These are phyloP conservation scores for Opisthocomus hoazin DNA, from an alignment of 2,113 vertebrate genomes.

Conservation along the genomic window DNA sequence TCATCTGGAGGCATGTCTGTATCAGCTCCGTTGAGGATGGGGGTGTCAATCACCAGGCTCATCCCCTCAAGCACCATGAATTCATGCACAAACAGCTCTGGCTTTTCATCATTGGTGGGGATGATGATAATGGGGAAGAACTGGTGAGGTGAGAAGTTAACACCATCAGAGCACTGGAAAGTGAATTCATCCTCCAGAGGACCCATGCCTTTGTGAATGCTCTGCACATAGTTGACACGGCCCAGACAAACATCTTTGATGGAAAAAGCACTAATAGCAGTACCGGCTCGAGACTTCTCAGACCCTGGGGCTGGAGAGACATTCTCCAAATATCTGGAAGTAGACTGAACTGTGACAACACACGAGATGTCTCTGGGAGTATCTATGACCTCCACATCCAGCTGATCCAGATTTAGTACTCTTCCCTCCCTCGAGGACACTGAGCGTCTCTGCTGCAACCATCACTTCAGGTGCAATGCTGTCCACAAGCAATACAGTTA, in stretches of 20 bases:
- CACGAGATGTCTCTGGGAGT: slow-evolving; percentile 63
- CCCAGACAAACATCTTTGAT: slow-evolving; percentile 51
- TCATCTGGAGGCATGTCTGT: slow-evolving; percentile 57
- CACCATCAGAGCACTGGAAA: slow-evolving; percentile 67
- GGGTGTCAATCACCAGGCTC: slow-evolving; percentile 64
- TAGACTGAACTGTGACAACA: slow-evolving; percentile 55
- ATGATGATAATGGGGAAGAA: slow-evolving; percentile 65
- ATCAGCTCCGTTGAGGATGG: slow-evolving; percentile 56
- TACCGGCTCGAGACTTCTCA: slow-evolving; percentile 49
- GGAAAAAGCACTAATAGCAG: slow-evolving; percentile 66
- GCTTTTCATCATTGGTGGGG: slow-evolving; percentile 65
- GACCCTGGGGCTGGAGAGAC: slow-evolving; percentile 61
- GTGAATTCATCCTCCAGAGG: slow-evolving; percentile 59
- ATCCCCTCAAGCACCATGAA: slow-evolving; percentile 71
- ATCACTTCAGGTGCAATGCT: slow-evolving; percentile 72
- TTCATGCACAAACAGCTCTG: slow-evolving; percentile 44
- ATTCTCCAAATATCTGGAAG: slow-evolving; percentile 70
- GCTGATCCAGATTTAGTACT: slow-evolving; percentile 67
- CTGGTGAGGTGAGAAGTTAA: slow-evolving; percentile 55
- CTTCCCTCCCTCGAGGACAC: slow-evolving; percentile 80
- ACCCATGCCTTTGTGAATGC: slow-evolving; percentile 65
- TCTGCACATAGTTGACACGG: slow-evolving; percentile 66
- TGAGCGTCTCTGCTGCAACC: slow-evolving; percentile 65
- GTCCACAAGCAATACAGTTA: slow-evolving; percentile 63
- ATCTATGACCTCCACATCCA: slow-evolving; percentile 54